Percentiles rank a stretch among this genome's conserved stretches.
Conservation (phyloP, 2,113 vertebrate species). For the Ctenomys sociabilis region DNA sequence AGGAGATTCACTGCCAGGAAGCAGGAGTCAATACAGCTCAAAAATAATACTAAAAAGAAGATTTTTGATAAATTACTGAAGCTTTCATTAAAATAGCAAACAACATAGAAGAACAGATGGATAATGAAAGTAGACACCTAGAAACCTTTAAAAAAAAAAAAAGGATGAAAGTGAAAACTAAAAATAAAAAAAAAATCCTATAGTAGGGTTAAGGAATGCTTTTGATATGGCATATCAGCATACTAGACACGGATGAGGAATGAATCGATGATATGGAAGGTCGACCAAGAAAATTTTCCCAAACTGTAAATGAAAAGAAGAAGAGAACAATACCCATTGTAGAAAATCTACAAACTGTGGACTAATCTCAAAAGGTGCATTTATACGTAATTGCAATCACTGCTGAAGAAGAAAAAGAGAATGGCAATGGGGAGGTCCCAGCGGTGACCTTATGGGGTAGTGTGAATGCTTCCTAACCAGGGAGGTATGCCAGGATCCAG, state of each 20-base stretch:
- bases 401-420: background rate
- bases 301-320: background rate
- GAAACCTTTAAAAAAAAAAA: background rate
- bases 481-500: background rate
- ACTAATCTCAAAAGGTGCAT: background rate
- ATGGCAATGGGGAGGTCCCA: background rate
- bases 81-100: background rate
- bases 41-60: background rate
- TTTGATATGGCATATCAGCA: background rate
- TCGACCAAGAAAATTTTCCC: background rate
- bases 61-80: background rate
- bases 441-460: background rate
- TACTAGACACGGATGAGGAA: background rate
- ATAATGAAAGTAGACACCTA: background rate
- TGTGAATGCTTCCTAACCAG: background rate
- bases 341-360: background rate
- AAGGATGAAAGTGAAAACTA: background rate
- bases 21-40: background rate
- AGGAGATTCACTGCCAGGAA: background rate
- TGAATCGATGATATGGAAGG: background rate
- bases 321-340: background rate
- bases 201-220: background rate
- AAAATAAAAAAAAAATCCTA: background rate
- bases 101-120: background rate
- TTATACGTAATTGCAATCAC: background rate